phyloP scores from a whole-genome alignment of 2,113 vertebrate genomes.

The Dolichallabes microphthalmus region DNA sequence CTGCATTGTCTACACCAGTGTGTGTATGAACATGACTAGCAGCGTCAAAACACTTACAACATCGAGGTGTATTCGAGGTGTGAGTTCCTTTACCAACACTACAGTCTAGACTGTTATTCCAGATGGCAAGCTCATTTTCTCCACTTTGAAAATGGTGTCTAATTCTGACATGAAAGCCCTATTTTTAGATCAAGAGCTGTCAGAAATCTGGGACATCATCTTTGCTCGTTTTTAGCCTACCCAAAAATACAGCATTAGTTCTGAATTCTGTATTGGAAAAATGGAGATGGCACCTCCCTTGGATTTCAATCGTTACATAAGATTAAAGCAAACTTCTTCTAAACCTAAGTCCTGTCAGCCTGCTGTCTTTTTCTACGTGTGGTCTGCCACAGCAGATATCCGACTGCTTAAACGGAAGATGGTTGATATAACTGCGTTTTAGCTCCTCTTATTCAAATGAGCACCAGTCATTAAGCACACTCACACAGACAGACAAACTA shows the following conservation, averaged over 20 bases:
- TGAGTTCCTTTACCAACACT: slow-evolving; percentile 2
- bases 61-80: slow-evolving; percentile 1
- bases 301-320: slow-evolving; percentile 8
- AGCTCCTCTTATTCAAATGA: slow-evolving; percentile 15
- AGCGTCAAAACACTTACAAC: slow-evolving; percentile 6
- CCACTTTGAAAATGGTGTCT: slow-evolving; percentile 16
- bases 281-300: background rate
- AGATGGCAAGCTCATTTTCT: slow-evolving; percentile 11
- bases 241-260: slow-evolving; percentile 18
- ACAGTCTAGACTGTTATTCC: background rate
- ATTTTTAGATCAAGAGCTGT: slow-evolving; percentile 45
- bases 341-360: background rate
- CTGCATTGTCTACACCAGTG: background rate
- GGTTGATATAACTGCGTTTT: background rate
- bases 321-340: slow-evolving; percentile 1
- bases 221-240: slow-evolving; percentile 4
- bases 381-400: background rate
- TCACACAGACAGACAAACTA: background rate
- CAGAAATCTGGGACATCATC: slow-evolving; percentile 43
- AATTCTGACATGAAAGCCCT: slow-evolving; percentile 27
- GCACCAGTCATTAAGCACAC: slow-evolving; percentile 4
- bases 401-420: background rate
- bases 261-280: slow-evolving; percentile 6
- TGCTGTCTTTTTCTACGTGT: background rate
- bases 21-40: slow-evolving; percentile 21